Percentiles rank a stretch among this genome's conserved stretches.
These are phyloP conservation scores for Villa cingulata DNA, from an alignment of 2,888 invertebrate species.

Conservation along the genomic window DNA sequence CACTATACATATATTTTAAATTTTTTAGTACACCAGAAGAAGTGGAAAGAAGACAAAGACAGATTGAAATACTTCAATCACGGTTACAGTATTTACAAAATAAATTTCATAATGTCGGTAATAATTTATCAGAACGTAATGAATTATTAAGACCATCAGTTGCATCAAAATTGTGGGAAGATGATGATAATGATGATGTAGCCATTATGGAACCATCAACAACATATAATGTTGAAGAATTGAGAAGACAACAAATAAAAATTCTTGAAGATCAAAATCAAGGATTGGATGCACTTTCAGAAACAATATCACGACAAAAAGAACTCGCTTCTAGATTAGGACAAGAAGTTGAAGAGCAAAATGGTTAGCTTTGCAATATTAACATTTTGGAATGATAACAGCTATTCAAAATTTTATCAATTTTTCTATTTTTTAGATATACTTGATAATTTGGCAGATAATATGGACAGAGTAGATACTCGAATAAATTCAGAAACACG, in stretches of 20 bases:
- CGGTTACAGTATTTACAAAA: conserved; percentile 44
- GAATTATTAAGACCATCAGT: conserved; percentile 10
- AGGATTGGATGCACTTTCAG: conserved; percentile 58
- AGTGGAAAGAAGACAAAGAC: conserved; percentile 45
- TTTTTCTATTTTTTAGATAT: conserved; percentile 44
- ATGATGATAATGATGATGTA: conserved; percentile 33
- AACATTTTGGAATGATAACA: no score
- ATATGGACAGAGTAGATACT: conserved; percentile 56
- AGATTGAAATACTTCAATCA: conserved; percentile 46
- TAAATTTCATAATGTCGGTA: conserved; percentile 14
- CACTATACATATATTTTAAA: conserved; percentile 1
- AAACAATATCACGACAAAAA: conserved; percentile 62
- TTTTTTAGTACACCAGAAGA: conserved; percentile 44
- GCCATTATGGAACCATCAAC: conserved; percentile 32
- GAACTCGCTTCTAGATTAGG: conserved; percentile 59
- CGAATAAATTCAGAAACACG: conserved; percentile 52
- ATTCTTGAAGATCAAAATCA: conserved; percentile 60
- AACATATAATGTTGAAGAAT: conserved; percentile 36
- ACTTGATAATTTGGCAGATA: conserved; percentile 59
- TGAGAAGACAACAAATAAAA: conserved; percentile 44
- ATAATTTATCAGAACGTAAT: conserved; percentile 1
- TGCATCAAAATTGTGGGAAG: conserved; percentile 18
- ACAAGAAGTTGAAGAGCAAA: conserved; percentile 62
- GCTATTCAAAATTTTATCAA: no score
- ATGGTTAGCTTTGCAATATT: no score